Percentiles rank a stretch among this genome's conserved stretches.
Conservation (phyloP, 92 coral and sea anemone genomes). For the Epizoanthus ramosus region DNA sequence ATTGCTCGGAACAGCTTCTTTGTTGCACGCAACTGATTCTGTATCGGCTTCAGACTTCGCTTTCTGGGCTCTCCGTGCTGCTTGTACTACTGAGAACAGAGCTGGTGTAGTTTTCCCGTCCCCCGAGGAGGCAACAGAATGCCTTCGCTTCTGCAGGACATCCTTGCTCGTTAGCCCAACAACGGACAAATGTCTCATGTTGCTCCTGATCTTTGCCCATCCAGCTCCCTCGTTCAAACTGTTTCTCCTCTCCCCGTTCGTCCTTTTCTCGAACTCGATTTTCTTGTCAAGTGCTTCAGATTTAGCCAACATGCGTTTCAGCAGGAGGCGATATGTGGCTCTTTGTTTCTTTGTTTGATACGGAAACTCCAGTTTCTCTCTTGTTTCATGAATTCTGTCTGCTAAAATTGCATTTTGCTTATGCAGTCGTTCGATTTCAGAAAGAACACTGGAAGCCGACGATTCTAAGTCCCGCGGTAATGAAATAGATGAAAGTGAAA, state of each 20-base stretch:
- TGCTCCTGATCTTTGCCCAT: slow-evolving; percentile 11
- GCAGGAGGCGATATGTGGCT: slow-evolving; percentile 1
- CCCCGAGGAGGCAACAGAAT: not conserved
- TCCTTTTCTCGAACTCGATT: slow-evolving; percentile 51
- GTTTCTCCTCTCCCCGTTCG: not conserved
- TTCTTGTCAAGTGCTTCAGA: slow-evolving; percentile 61
- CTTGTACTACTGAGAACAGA: slow-evolving; percentile 21
- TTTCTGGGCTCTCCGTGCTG: not conserved
- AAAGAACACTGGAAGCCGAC: not conserved
- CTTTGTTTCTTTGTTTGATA: slow-evolving; percentile 8
- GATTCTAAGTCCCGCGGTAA: not conserved
- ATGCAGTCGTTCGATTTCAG: slow-evolving; percentile 64
- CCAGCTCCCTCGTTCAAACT: not conserved
- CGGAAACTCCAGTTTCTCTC: slow-evolving; percentile 35
- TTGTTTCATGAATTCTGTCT: slow-evolving; percentile 46
- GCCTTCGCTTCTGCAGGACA: not conserved
- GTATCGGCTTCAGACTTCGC: not conserved
- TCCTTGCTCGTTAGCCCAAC: slow-evolving; percentile 22
- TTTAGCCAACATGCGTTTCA: slow-evolving; percentile 37
- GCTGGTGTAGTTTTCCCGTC: not conserved
- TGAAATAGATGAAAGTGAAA: slow-evolving; percentile 11
- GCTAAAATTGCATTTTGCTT: slow-evolving; percentile 54
- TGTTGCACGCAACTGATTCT: not conserved
- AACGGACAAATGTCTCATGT: slow-evolving; percentile 3
- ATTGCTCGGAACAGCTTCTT: not conserved